A percentile compares a stretch with the other conserved stretches of the same genome.
Conservation (phyloP, 1,140 invertebrate genomes). For the Archegozetes longisetosus region DNA sequence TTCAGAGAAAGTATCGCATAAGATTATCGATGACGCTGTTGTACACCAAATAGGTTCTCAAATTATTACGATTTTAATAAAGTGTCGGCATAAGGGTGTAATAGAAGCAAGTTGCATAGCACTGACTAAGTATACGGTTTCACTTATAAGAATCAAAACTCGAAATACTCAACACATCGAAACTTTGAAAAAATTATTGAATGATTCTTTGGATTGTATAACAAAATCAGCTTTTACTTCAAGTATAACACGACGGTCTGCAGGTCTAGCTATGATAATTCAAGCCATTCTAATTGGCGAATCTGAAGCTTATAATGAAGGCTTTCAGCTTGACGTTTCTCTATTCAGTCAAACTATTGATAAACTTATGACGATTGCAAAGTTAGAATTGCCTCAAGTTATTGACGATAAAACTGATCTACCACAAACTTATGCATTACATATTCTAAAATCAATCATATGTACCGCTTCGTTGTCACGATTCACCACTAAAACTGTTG, state of each 20-base stretch:
- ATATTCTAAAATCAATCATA: conserved; percentile 2
- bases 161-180: neutral
- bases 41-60: neutral
- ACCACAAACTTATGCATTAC: conserved; percentile 7
- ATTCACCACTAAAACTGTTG: conserved; percentile 1
- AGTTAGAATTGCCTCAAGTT: neutral
- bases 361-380: neutral
- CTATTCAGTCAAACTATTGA: conserved; percentile 1
- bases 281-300: conserved; percentile 9
- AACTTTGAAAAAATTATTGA: neutral
- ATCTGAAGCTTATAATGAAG: neutral
- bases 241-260: conserved; percentile 5
- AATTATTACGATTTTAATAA: neutral
- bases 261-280: conserved; percentile 11
- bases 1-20: neutral
- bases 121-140: neutral
- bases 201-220: neutral
- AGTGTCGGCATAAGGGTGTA: conserved; percentile 8
- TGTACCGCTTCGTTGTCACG: neutral
- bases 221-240: neutral
- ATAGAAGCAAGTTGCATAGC: conserved; percentile 9
- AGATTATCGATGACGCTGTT: neutral
- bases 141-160: neutral
- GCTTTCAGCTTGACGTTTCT: neutral
- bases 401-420: neutral